Evolutionary conservation across 2,888 invertebrate species (phyloP).

Genomic region (Drosophila algonquin): DNA sequence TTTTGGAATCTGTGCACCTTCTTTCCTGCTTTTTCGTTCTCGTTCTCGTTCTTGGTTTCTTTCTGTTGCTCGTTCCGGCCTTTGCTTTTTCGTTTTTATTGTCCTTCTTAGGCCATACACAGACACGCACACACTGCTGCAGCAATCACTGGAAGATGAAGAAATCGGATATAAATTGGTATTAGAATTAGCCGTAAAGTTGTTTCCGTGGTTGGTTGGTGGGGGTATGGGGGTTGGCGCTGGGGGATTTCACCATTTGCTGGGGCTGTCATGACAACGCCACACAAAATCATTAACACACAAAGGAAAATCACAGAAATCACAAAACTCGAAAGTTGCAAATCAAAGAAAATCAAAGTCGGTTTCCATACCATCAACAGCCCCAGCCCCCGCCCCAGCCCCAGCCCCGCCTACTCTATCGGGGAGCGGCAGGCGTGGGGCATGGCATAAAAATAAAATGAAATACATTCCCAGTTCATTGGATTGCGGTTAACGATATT

Average conservation of each 20-base stretch:
- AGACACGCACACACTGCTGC: conserved; percentile 7
- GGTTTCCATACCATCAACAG: conserved; percentile 13
- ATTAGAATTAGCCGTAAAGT: conserved; percentile 46
- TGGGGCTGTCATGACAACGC: conserved; percentile 45
- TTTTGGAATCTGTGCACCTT: conserved; percentile 3
- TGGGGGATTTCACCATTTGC: no score
- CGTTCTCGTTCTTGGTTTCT: no score
- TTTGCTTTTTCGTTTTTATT: neutral
- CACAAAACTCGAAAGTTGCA: conserved; percentile 27
- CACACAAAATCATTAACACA: conserved; percentile 58
- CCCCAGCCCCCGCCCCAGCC: neutral
- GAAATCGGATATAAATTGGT: conserved; percentile 39
- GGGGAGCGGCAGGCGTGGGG: neutral
- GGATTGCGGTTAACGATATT: conserved; percentile 35
- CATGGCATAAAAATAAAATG: conserved; percentile 14
- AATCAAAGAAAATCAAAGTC: conserved; percentile 31
- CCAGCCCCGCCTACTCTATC: no score
- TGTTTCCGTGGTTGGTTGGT: conserved; percentile 22
- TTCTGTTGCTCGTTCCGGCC: neutral
- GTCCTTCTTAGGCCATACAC: conserved; percentile 10
- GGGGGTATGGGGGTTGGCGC: no score
- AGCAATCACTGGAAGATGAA: conserved; percentile 23
- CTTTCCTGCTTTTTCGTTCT: conserved; percentile 3
- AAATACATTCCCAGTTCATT: conserved; percentile 34
- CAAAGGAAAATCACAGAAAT: conserved; percentile 15